Evolutionary conservation across 2,888 invertebrate species (phyloP).

Genomic region (Folsomia candida): DNA sequence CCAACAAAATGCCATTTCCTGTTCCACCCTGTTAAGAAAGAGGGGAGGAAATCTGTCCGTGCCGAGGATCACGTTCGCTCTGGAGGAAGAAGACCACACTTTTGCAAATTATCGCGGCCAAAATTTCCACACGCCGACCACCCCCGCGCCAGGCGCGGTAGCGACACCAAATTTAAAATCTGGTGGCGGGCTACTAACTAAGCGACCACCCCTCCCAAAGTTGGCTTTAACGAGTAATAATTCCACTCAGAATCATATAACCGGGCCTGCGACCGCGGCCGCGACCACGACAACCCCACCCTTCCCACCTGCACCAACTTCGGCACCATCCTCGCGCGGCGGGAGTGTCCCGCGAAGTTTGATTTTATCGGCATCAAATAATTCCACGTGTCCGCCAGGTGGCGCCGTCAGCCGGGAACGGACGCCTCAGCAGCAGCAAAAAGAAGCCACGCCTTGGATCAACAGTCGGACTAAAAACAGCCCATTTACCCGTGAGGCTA

Average conservation of each 20-base stretch:
- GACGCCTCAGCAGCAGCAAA: background rate
- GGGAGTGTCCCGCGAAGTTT: background rate
- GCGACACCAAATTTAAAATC: background rate
- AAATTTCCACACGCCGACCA: conserved; percentile 2
- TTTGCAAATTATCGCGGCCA: conserved; percentile 10
- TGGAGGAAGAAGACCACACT: conserved; percentile 15
- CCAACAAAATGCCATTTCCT: background rate
- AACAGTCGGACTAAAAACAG: background rate
- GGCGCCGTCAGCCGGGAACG: background rate
- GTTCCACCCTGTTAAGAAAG: background rate
- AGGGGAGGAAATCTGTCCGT: conserved; percentile 26
- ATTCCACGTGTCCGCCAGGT: background rate
- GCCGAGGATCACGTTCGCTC: conserved; percentile 35
- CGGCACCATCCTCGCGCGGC: background rate
- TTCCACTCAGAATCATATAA: background rate
- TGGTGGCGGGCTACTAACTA: no score
- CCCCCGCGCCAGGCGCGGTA: background rate
- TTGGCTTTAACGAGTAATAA: background rate
- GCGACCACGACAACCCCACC: background rate
- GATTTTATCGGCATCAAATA: background rate
- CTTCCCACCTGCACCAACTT: background rate
- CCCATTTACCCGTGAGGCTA: background rate
- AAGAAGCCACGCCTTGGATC: background rate
- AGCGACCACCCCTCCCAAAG: background rate
- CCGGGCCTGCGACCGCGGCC: background rate